phyloP scores from a whole-genome alignment of 37 sponge, comb jelly and placozoan genomes.

The Ephydatia muelleri region DNA sequence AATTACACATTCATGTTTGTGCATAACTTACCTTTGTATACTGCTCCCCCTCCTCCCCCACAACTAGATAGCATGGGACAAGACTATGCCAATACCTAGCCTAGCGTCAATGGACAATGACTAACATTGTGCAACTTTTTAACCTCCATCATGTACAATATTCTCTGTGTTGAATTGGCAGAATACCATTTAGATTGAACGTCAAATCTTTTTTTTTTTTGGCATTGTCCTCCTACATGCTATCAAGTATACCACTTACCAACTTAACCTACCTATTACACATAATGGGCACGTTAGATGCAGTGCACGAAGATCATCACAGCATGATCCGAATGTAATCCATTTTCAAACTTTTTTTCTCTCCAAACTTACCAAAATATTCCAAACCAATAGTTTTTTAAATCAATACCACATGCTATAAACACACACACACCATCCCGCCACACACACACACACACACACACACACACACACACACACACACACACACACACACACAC shows the following conservation, averaged over 20 bases:
- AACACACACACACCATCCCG: neutral
- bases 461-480: conserved; percentile 17
- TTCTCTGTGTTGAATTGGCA: no score
- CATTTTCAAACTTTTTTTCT: neutral
- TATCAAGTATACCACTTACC: neutral
- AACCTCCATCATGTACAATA: no score
- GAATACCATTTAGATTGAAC: no score
- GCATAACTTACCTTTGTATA: neutral
- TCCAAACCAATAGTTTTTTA: no score
- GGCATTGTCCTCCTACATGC: neutral
- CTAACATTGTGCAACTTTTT: no score
- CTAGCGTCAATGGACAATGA: no score
- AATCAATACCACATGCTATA: neutral
- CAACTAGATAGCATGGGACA: neutral
- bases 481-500: conserved; percentile 24
- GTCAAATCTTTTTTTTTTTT: no score
- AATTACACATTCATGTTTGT: neutral
- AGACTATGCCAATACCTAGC: neutral
- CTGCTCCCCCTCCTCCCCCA: neutral
- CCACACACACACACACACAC: conserved; percentile 20
- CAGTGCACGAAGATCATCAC: neutral
- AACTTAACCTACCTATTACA: neutral
- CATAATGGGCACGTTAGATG: neutral
- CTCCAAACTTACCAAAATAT: neutral
- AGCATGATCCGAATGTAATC: neutral